Conservation (phyloP, 2,888 invertebrate genomes). For the Metacarcinus magister region DNA sequence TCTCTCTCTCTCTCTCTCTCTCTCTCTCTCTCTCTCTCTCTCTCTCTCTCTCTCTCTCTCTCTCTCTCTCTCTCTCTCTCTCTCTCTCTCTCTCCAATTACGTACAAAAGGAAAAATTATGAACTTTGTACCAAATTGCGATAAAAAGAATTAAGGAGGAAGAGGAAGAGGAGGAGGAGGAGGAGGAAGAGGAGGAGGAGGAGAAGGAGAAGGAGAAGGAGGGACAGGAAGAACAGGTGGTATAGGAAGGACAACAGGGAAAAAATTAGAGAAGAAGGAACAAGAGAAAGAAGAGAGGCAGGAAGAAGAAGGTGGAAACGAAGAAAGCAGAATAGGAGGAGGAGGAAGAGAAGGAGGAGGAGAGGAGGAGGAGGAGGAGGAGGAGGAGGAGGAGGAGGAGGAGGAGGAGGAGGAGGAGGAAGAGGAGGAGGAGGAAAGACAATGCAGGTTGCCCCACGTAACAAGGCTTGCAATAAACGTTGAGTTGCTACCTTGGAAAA, state of each 20-base stretch:
- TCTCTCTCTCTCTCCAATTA: conserved; percentile 6
- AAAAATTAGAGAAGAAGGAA: background rate
- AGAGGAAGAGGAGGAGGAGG: background rate
- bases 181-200: background rate
- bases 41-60: conserved; percentile 27
- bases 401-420: conserved; percentile 21
- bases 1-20: background rate
- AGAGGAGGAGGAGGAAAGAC: conserved; percentile 9
- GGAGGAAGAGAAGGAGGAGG: background rate
- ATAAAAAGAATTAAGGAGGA: background rate
- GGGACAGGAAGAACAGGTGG: background rate
- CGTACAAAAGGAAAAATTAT: background rate
- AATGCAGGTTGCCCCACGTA: conserved; percentile 19
- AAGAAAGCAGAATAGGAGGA: background rate
- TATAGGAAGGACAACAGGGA: background rate
- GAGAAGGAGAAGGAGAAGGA: too few relatives aligned
- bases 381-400: conserved; percentile 35
- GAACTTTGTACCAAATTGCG: background rate
- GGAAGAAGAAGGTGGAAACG: background rate
- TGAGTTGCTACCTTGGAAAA: conserved; percentile 40
- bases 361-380: background rate
- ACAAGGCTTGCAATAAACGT: conserved; percentile 45
- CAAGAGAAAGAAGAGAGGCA: background rate
- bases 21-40: conserved; percentile 34
- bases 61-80: background rate